Evolutionary conservation across 2,797 vertebrate genomes (phyloP), one percentile per base, ranked within the genome.

Genomic region (Molossus alvarezi): DNA sequence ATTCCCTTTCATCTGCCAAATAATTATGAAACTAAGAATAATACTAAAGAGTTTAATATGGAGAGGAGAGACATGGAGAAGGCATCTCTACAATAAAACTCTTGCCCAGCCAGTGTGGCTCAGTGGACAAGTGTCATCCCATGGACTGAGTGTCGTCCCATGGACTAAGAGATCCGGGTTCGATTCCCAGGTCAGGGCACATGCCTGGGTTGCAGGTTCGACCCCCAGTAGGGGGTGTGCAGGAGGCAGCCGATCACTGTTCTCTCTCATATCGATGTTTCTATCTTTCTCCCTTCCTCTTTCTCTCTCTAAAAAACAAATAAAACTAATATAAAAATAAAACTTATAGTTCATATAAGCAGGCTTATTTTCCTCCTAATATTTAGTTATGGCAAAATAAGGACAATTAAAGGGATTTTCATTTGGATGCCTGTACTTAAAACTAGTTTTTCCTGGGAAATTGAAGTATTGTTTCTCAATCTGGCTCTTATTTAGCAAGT

Each of bases 401-500:
- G 48, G 25, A 60, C 67, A 89, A 62, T 60, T 65, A 55, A 88
- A 76, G 29, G 33, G 81, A 53, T 92, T 77, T 75, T 79, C 69
- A 80, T 85, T 72, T 71, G 58, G 37, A 75, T 90, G 55, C 79
- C 77, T 82, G 1, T 83, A 71, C 58, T 88, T 76, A 72, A 73
- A 12, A 90, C 57, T n/a, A 27, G 17, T 79, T 96, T 90, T 88
- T 15, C 73, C 82, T 91, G 11, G 65, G 29, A 84, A 82, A 58
- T 33, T 91, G 20, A 89, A 87, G 14, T 80, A 55, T 85, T 73
- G 92, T 96, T 73, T 81, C 25, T 93, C 75, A 45, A 0, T 81
- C 60, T 77, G 57, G 15, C 51, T 90, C 72, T 90, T 88, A 25
- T 94, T 83, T 69, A 91, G 25, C 58, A 92, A 88, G 88, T 89